Base-by-base conservation (phyloP, 2,888 invertebrate genomes). In the Pristionchus mayeri region DNA sequence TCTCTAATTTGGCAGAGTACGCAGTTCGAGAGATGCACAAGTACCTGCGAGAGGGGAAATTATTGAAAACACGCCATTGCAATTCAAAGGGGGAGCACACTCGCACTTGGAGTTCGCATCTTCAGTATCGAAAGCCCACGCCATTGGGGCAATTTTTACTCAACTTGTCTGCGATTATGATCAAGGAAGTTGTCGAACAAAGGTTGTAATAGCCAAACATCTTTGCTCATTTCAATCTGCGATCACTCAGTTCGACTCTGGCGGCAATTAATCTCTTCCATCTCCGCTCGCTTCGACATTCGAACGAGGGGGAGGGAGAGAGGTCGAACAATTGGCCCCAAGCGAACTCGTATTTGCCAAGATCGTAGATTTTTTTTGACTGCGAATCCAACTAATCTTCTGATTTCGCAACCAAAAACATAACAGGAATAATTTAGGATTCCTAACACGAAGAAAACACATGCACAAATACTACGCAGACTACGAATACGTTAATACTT, bases 191-290 rank as follows among this genome's bases (percentile, higher is more conserved):
- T n/a, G n/a, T n/a, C n/a, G n/a, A n/a, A n/a, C n/a, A n/a, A n/a
- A n/a, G n/a, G n/a, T n/a, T n/a, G n/a, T n/a, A n/a, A n/a, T n/a
- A n/a, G n/a, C n/a, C n/a, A n/a, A n/a, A n/a, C n/a, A n/a, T n/a
- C n/a, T n/a, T n/a, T n/a, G n/a, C n/a, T n/a, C 63, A 34, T 63
- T 63, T 63, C 63, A 18, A 63, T 2, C 34, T 7, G 13, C 63
- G 63, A 63, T 63, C 63, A 63, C 71, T 71, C 40, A 30, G 71
- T 71, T 71, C 63, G 63, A 30, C 34, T 63, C 63, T 30, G 63
- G 71, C n/a, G 71, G 71, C 71, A 71, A 71, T 71, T 71, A 71
- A 71, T 71, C 71, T 71, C n/a, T 18, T n/a, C n/a, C 71, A n/a
- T 44, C 71, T 37, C 71, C 21, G 21, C 18, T 40, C 40, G 71